Evolutionary conservation across 2,888 invertebrate species (phyloP), one percentile per base, ranked within the genome.

Genomic region (Dynastes grantii): DNA sequence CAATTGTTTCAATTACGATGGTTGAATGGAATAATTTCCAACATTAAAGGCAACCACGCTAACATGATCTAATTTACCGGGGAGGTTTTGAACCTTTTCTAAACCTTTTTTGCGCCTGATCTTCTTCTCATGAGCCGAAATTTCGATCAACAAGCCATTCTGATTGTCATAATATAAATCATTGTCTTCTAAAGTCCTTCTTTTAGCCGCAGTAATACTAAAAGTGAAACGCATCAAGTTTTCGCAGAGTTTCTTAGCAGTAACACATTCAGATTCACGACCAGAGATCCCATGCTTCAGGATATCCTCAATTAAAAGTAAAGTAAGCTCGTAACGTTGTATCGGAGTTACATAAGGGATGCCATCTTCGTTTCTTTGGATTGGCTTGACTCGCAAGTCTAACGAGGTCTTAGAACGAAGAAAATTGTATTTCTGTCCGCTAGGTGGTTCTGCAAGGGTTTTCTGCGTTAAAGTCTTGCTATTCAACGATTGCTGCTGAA

Each of bases 11-110:
- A 1, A 53, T 61, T 75, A 45, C 3, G 61, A 40, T n/a, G 4
- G 32, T 5, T n/a, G 61, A 61, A 37, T 11, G 8, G 78, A 58
- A 75, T 73, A 79, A 55, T 78, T 81, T 40, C 94, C 94, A 53
- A 96, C 94, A 81, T 93, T 93, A 86, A 93, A 96, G 1, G 96
- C 96, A 70, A 95, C 94, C 27, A 96, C 93, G 3, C 95, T 94
- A 29, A 97, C 97, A 88, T 97, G 97, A 88, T 97, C 97, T 82
- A 97, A 89, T 88, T 97, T 97, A 1, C 97, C 97, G 0, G 97
- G 96, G 83, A 97, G 92, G 65, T 89, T 89, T 53, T 88, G 87
- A 84, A 95, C 92, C 86, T 94, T 94, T 81, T 95, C 94, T 81
- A 95, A 91, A 76, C 95, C 92, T 83, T 92, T 91, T 84, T 93